Conservation (phyloP, 2,888 invertebrate genomes). For the Machimus rusticus region DNA sequence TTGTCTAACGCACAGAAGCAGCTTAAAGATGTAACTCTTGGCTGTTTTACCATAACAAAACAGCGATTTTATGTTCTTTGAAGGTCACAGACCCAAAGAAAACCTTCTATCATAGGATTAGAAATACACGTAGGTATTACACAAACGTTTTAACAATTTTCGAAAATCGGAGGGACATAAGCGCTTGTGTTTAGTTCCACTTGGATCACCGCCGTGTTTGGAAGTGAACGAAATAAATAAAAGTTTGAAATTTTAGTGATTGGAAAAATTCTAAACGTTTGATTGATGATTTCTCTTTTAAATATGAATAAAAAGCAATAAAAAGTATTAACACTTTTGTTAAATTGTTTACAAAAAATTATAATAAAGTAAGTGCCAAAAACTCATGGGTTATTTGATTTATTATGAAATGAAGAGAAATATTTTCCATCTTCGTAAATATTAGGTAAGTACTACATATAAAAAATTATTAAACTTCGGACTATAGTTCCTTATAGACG, state of each 20-base stretch:
- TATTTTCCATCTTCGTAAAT: neutral
- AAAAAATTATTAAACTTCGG: neutral
- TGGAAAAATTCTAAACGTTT: neutral
- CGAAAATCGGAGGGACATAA: neutral
- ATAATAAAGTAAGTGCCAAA: slow-evolving; percentile 36
- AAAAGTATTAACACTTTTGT: slow-evolving; percentile 35
- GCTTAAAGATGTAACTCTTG: neutral
- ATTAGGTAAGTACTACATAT: neutral
- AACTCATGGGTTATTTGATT: neutral
- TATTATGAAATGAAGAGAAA: neutral
- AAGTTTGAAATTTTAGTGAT: neutral
- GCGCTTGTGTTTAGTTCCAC: neutral
- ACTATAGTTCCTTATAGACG: neutral
- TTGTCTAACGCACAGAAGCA: neutral
- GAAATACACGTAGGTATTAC: neutral
- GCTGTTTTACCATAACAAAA: neutral
- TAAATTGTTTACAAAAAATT: slow-evolving; percentile 35
- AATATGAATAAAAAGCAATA: slow-evolving; percentile 23
- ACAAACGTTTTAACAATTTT: neutral
- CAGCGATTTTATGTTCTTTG: neutral
- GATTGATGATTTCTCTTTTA: neutral
- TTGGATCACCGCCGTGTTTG: neutral
- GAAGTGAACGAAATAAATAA: neutral
- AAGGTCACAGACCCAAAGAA: neutral
- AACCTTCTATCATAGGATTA: neutral